Conservation (phyloP, 1,140 invertebrate species). For the Caenorhabditis tropicalis region DNA sequence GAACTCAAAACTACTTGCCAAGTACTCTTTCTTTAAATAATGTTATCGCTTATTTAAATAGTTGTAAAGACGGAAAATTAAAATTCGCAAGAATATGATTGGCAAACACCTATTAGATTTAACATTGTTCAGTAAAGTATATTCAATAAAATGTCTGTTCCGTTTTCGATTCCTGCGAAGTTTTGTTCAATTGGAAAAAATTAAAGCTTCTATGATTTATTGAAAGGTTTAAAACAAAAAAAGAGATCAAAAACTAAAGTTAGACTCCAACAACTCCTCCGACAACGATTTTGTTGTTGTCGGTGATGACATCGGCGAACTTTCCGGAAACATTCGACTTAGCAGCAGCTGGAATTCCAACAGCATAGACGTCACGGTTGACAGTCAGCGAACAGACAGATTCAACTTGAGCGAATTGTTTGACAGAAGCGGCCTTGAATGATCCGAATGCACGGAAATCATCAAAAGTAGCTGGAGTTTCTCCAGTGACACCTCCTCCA, state of each 20-base stretch:
- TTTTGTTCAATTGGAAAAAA: no score
- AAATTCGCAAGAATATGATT: no score
- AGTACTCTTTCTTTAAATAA: no score
- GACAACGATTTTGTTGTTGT: slow-evolving; percentile 8
- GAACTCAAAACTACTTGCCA: no score
- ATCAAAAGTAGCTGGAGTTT: slow-evolving; percentile 47
- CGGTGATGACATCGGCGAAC: neutral
- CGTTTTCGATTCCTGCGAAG: no score
- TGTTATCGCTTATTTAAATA: no score
- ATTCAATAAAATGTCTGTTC: no score
- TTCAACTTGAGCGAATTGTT: slow-evolving; percentile 55
- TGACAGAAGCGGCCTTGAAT: slow-evolving; percentile 40
- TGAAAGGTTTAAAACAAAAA: no score
- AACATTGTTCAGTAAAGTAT: no score
- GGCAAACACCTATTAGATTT: no score
- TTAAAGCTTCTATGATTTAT: no score
- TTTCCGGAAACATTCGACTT: neutral
- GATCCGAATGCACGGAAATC: slow-evolving; percentile 54
- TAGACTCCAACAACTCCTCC: slow-evolving; percentile 7
- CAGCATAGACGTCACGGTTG: slow-evolving; percentile 47
- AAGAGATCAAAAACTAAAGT: neutral
- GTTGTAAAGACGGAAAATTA: no score
- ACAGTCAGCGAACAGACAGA: slow-evolving; percentile 48
- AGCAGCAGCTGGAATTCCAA: slow-evolving; percentile 32
- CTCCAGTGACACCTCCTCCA: slow-evolving; percentile 47